Conservation (phyloP, 1,140 invertebrate species). For the Macrostomum lignano region DNA sequence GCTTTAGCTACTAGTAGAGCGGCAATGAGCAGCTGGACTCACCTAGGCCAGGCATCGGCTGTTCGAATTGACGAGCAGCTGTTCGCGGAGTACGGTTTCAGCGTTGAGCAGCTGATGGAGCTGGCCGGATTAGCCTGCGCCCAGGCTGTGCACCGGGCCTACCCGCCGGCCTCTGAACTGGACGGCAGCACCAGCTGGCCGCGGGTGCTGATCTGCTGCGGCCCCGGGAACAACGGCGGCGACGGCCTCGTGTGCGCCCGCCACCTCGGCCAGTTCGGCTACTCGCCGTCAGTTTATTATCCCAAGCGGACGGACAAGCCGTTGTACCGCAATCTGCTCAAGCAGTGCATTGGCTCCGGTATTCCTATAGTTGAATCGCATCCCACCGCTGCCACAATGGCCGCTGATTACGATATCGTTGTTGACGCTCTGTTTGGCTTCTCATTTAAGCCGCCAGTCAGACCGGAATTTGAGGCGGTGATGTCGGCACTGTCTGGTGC, state of each 20-base stretch:
- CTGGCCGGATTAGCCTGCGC: slow-evolving; percentile 83
- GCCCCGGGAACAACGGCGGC: slow-evolving; percentile 96
- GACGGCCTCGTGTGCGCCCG: slow-evolving; percentile 83
- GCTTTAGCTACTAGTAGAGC: too few relatives aligned
- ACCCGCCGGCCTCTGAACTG: slow-evolving; percentile 29
- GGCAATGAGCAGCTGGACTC: too few relatives aligned
- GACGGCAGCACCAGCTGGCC: slow-evolving; percentile 21
- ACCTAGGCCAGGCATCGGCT: too few relatives aligned
- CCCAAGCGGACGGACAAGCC: slow-evolving; percentile 55
- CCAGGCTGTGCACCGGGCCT: slow-evolving; percentile 40
- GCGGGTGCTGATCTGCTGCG: slow-evolving; percentile 61
- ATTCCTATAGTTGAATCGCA: slow-evolving; percentile 34
- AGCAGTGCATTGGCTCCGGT: slow-evolving; percentile 52
- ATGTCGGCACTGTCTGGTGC: slow-evolving; percentile 37
- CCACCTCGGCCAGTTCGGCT: slow-evolving; percentile 67
- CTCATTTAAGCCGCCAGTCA: slow-evolving; percentile 72
- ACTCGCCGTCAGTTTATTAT: slow-evolving; percentile 50
- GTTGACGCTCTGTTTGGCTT: slow-evolving; percentile 92
- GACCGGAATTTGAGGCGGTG: slow-evolving; percentile 38
- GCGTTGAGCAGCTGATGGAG: slow-evolving; percentile 92
- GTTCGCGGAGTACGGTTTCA: slow-evolving; percentile 53
- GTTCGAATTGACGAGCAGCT: slow-evolving; percentile 61
- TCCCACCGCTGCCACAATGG: background rate
- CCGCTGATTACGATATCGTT: slow-evolving; percentile 32
- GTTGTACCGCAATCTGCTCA: slow-evolving; percentile 49